These are phyloP conservation scores for Cecidostiba fungosa DNA, from an alignment of 2,888 invertebrate species.

Conservation along the genomic window DNA sequence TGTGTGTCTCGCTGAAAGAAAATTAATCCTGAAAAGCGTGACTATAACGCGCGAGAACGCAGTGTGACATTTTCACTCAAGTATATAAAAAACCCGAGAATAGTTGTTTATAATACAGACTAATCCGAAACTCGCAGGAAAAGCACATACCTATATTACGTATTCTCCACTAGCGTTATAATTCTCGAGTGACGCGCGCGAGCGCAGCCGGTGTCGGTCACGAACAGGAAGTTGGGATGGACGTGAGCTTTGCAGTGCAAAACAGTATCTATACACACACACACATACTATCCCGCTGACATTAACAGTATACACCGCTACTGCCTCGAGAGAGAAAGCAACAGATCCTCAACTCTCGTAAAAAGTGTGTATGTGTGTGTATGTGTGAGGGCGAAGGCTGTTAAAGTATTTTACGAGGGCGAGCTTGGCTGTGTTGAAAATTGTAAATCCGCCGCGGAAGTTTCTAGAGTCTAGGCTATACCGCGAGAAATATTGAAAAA, in stretches of 20 bases:
- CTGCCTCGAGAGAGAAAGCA: conserved; percentile 13
- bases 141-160: too few species aligned
- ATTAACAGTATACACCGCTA: background rate
- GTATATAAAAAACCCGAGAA: too few species aligned
- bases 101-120: too few species aligned
- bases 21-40: background rate
- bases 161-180: background rate
- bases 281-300: background rate
- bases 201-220: background rate
- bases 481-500: conserved; percentile 44
- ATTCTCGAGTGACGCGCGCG: background rate
- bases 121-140: too few species aligned
- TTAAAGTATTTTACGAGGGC: conserved; percentile 46
- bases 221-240: conserved; percentile 1
- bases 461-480: background rate
- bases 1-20: background rate
- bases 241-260: background rate
- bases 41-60: too few species aligned
- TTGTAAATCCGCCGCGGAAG: conserved; percentile 39
- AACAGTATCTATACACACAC: background rate
- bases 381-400: conserved; percentile 28
- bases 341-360: conserved; percentile 41
- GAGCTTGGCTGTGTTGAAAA: conserved; percentile 23
- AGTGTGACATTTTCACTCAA: too few species aligned
- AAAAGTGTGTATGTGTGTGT: conserved; percentile 35